phyloP scores from a whole-genome alignment of 2,113 vertebrate genomes.

The Psophia crepitans region DNA sequence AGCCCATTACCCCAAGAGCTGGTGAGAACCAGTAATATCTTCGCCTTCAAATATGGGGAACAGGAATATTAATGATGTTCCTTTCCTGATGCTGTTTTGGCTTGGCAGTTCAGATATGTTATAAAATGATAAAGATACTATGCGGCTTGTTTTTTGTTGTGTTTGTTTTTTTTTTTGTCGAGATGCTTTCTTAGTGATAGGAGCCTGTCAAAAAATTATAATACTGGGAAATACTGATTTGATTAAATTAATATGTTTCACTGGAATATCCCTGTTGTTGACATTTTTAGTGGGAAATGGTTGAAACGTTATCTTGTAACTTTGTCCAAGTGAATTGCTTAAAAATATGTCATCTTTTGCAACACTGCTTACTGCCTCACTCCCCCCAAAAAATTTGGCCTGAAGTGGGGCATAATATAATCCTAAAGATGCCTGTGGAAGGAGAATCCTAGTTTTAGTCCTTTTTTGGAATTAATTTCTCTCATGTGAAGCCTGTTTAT shows the following conservation, averaged over 20 bases:
- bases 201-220: not conserved
- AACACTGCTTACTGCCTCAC: too few species aligned
- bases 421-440: not conserved
- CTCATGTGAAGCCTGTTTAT: not conserved
- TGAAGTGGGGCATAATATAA: not conserved
- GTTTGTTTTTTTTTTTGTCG: not conserved
- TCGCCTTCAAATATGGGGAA: not conserved
- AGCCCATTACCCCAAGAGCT: not conserved
- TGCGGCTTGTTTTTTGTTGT: not conserved
- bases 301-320: not conserved
- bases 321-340: not conserved
- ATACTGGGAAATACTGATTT: not conserved
- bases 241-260: not conserved
- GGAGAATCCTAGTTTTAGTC: not conserved
- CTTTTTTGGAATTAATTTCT: not conserved
- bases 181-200: not conserved
- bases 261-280: not conserved
- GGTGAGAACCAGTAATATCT: not conserved
- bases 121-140: not conserved
- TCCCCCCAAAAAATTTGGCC: not conserved
- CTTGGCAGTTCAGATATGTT: not conserved
- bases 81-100: not conserved
- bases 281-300: not conserved
- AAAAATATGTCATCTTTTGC: not conserved
- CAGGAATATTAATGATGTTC: not conserved